These are phyloP conservation scores for Trididemnum nubilum DNA, from an alignment of 23 tunicate species.

Conservation along the genomic window DNA sequence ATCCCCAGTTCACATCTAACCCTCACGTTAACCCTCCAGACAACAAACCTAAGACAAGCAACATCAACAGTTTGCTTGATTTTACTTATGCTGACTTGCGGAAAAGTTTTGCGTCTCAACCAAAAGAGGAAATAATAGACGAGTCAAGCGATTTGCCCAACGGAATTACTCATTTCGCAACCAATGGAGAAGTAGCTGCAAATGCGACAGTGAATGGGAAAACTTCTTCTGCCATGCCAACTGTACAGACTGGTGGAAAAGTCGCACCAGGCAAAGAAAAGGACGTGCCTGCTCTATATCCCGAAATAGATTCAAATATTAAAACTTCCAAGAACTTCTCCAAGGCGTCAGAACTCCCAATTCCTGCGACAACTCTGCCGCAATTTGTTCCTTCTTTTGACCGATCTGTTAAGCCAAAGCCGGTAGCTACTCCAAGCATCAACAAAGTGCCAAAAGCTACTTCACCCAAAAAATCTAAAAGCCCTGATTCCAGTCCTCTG, in stretches of 20 bases:
- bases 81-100: constrained; percentile 40
- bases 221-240: not conserved
- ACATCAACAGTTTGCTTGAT: constrained; percentile 69
- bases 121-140: not conserved
- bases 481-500: not conserved
- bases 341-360: not conserved
- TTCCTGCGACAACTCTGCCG: not conserved
- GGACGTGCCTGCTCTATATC: not conserved
- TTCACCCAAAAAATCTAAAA: constrained; percentile 6
- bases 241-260: not conserved
- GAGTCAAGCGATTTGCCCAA: not conserved
- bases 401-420: constrained; percentile 33
- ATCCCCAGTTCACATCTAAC: constrained; percentile 85
- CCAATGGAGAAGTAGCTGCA: not conserved
- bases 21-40: constrained; percentile 59
- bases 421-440: not conserved
- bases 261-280: not conserved
- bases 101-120: not conserved
- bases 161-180: not conserved
- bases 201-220: not conserved
- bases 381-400: constrained; percentile 22
- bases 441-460: not conserved
- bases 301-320: not conserved
- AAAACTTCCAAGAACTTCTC: not conserved
- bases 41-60: constrained; percentile 38